Percentiles rank a stretch among this genome's conserved stretches.
phyloP scores from a whole-genome alignment of 2,113 vertebrate species.

The Gobio gobio region DNA sequence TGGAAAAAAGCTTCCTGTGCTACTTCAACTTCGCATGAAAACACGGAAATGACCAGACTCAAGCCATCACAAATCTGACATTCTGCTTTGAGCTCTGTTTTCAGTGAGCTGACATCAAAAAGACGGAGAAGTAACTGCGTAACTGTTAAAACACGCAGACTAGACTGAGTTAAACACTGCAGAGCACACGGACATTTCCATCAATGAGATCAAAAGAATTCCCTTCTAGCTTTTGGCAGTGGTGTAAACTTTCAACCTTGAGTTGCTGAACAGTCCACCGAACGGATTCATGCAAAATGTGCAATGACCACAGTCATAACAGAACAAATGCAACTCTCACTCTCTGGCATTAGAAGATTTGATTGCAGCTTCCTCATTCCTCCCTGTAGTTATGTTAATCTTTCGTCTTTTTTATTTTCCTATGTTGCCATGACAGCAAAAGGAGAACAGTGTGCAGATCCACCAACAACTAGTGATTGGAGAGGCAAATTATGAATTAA shows the following conservation, averaged over 20 bases:
- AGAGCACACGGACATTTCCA: constrained; percentile 16
- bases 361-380: constrained; percentile 27
- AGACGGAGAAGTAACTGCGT: not conserved
- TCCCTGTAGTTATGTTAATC: not conserved
- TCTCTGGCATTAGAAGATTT: not conserved
- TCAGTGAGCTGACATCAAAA: not conserved
- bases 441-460: constrained; percentile 3
- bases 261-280: not conserved
- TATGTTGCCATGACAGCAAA: constrained; percentile 23
- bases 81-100: constrained; percentile 1
- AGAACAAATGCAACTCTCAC: not conserved
- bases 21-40: not conserved
- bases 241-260: constrained; percentile 11
- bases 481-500: not conserved
- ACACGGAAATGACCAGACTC: not conserved
- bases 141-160: constrained; percentile 38
- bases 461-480: not conserved
- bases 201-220: constrained; percentile 37
- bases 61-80: not conserved
- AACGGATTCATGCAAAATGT: not conserved
- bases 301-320: not conserved
- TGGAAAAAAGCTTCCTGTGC: not conserved
- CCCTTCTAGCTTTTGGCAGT: constrained; percentile 28
- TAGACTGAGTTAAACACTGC: not conserved
- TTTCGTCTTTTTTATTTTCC: not conserved